Conservation (phyloP, 2,888 invertebrate genomes). For the Elaeidobius kamerunicus region DNA sequence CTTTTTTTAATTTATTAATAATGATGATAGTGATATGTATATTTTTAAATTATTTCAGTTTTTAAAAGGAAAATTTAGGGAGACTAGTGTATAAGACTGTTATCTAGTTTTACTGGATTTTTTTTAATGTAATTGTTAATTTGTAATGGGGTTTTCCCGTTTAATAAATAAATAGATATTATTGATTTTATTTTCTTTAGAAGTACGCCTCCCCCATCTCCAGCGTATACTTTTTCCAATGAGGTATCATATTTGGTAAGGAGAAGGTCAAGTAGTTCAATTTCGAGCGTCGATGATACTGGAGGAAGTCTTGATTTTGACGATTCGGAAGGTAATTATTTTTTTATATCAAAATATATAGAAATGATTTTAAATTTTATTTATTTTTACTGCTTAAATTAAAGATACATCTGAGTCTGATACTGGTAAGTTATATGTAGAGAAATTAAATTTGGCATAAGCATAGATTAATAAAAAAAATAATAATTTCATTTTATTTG, state of each 20-base stretch:
- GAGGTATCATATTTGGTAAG: constrained; percentile 80
- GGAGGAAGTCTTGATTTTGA: constrained; percentile 16
- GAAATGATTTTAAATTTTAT: constrained; percentile 1
- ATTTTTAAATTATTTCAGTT: not conserved
- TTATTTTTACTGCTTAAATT: constrained; percentile 3
- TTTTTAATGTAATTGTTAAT: too few species aligned
- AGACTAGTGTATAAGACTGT: too few species aligned
- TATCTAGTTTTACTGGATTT: too few species aligned
- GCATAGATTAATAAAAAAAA: not conserved
- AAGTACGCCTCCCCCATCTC: constrained; percentile 55
- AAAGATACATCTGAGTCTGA: constrained; percentile 9
- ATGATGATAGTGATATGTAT: too few species aligned
- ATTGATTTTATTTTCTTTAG: constrained; percentile 10
- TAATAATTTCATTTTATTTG: not conserved
- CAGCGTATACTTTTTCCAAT: constrained; percentile 55
- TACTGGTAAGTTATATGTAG: not conserved
- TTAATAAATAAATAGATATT: not conserved
- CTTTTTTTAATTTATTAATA: constrained; percentile 3
- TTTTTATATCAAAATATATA: not conserved
- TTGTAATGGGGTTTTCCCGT: not conserved
- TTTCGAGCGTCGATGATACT: constrained; percentile 51
- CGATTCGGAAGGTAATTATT: constrained; percentile 16
- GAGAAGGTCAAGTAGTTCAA: constrained; percentile 80
- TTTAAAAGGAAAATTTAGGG: not conserved
- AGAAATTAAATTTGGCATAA: not conserved